Evolutionary conservation across 2,797 vertebrate genomes (phyloP), one percentile per base, ranked within the genome.

Genomic region (Sandelia bainsii): DNA sequence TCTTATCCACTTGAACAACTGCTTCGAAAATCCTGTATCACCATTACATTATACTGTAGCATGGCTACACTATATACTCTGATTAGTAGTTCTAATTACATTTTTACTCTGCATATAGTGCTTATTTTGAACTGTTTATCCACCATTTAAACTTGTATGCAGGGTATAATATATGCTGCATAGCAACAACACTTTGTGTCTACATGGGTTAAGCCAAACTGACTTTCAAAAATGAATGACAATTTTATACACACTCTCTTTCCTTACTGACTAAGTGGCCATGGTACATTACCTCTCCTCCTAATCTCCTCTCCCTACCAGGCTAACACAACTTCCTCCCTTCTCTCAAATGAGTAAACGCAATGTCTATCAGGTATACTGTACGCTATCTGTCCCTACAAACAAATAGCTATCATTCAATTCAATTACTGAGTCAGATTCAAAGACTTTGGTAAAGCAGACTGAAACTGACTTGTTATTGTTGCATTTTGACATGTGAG

Each of bases 401-500:
- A 19, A n/a, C 2, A 44, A 61, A 58, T 11, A 16, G 2, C 29
- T 44, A 37, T 42, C 54, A 23, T 16, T 53, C 39, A 56, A 22
- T 40, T 40, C 27, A 77, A 59, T 34, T 48, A 45, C 69, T 27
- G 19, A 72, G 37, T 59, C 69, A 59, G 57, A 50, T 59, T 65
- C 20, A 51, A 19, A 74, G 37, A n/a, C 49, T 13, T 8, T 45
- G 39, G 46, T 10, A 3, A 48, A 51, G 39, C 56, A 32, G 29
- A 57, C 17, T 48, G 17, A 53, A 16, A 51, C 10, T 7, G 39
- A 32, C 59, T 40, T 52, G 8, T 59, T 23, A 37, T 46, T 46
- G n/a, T 48, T 57, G 1, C 23, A 37, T 58, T 79, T 60, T 66
- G n/a, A 77, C 51, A 59, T 60, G 52, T 58, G 46, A 65, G 39